Conservation (phyloP, 2,888 invertebrate species). For the Ischnus inquisitorius region DNA sequence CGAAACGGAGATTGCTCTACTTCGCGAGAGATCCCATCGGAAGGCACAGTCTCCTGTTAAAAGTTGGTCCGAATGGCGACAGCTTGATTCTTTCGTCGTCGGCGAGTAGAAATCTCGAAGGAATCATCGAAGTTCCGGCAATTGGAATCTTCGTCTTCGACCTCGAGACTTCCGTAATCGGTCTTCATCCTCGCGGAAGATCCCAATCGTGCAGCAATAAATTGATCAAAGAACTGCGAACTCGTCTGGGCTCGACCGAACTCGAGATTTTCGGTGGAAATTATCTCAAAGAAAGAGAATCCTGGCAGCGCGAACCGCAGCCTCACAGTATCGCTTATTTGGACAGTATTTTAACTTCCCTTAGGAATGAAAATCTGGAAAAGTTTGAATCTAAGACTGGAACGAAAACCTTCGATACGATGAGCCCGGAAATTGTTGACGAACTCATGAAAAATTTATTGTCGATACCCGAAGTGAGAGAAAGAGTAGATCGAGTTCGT, state of each 20-base stretch:
- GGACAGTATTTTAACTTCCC: constrained; percentile 6
- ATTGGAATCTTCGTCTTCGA: constrained; percentile 87
- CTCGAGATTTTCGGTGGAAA: constrained; percentile 15
- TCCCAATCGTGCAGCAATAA: constrained; percentile 43
- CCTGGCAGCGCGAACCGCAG: constrained; percentile 10
- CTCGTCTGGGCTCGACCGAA: constrained; percentile 13
- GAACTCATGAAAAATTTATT: constrained; percentile 85
- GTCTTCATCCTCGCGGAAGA: constrained; percentile 85
- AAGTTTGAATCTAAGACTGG: neutral
- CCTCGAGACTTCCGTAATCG: constrained; percentile 82
- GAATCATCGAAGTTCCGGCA: constrained; percentile 88
- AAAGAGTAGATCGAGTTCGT: constrained; percentile 86
- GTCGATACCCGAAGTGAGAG: constrained; percentile 81
- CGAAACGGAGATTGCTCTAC: constrained; percentile 88
- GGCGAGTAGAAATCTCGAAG: constrained; percentile 85
- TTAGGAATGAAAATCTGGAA: neutral
- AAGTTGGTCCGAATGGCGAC: constrained; percentile 82
- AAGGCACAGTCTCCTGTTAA: constrained; percentile 92
- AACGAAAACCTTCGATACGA: neutral
- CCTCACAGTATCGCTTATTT: neutral
- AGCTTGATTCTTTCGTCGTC: constrained; percentile 78
- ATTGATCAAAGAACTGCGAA: constrained; percentile 22
- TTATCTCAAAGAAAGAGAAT: neutral
- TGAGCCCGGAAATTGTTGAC: constrained; percentile 78
- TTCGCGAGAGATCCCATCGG: constrained; percentile 95